A percentile compares a stretch with the other conserved stretches of the same genome.
These are phyloP conservation scores for Nothura maculosa DNA, from an alignment of 2,797 vertebrate genomes.

Conservation along the genomic window DNA sequence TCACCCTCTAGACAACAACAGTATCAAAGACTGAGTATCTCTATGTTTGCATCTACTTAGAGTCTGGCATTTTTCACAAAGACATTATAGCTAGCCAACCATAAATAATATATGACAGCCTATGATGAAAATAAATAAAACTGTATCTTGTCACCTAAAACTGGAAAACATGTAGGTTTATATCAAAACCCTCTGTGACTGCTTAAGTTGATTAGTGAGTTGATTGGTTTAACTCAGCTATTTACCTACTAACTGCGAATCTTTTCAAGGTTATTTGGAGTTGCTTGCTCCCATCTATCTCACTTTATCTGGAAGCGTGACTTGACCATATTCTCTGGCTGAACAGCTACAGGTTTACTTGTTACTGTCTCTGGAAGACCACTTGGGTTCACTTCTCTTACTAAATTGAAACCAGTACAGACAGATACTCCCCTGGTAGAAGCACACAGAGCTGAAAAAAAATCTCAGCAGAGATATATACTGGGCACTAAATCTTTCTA, in stretches of 20 bases:
- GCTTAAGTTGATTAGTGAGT: background rate
- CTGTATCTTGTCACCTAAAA: background rate
- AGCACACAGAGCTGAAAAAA: background rate
- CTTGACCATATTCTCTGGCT: background rate
- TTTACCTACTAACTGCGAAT: background rate
- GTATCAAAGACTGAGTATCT: rapidly evolving
- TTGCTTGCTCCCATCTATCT: background rate
- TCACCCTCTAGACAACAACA: background rate
- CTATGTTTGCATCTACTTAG: background rate
- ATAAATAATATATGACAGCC: background rate
- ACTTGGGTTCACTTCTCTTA: background rate
- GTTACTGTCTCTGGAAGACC: background rate
- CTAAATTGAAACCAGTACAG: background rate
- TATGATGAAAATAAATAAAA: background rate
- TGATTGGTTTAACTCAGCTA: slow-evolving; percentile 1
- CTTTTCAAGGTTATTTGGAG: background rate
- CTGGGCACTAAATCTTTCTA: background rate
- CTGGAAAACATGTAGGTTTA: background rate
- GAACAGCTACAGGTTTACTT: background rate
- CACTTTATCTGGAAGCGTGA: background rate
- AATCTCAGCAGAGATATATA: background rate
- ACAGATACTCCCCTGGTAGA: background rate
- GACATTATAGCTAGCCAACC: background rate
- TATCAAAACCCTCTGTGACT: background rate
- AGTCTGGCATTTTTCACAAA: background rate